Evolutionary conservation across 2,113 vertebrate genomes (phyloP).

Genomic region (Cynoglossus semilaevis): DNA sequence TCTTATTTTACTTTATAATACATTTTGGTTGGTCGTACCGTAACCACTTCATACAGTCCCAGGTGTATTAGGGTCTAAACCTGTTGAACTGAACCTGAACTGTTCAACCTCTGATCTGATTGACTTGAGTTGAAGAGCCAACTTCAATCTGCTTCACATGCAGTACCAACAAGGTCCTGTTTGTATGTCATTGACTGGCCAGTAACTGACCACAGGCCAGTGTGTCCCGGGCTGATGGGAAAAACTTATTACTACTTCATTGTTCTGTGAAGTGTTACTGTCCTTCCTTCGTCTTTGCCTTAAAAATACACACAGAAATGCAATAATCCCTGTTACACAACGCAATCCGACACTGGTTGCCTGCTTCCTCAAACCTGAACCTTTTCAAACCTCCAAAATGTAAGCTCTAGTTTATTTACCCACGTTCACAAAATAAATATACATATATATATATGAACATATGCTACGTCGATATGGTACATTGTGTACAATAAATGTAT

Average conservation of each 20-base stretch:
- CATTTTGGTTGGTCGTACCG: too few relatives aligned
- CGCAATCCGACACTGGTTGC: constrained; percentile 53
- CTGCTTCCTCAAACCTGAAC: constrained; percentile 42
- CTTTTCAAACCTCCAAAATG: constrained; percentile 33
- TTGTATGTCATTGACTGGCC: too few relatives aligned
- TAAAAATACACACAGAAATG: constrained; percentile 69
- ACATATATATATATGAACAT: too few relatives aligned
- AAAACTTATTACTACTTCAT: neutral
- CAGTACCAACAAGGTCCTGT: too few relatives aligned
- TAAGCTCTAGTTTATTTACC: constrained; percentile 66
- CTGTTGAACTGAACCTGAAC: too few relatives aligned
- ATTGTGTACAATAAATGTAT: constrained; percentile 71
- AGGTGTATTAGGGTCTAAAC: too few relatives aligned
- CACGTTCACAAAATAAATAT: constrained; percentile 47
- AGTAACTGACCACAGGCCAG: too few relatives aligned
- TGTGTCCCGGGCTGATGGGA: neutral
- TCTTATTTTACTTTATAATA: too few relatives aligned
- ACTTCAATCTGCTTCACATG: too few relatives aligned
- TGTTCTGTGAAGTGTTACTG: constrained; percentile 61
- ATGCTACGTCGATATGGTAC: constrained; percentile 17
- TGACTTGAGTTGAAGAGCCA: too few relatives aligned
- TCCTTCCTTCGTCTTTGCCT: constrained; percentile 59
- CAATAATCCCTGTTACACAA: constrained; percentile 69
- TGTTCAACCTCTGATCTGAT: too few relatives aligned
- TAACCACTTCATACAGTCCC: too few relatives aligned